A percentile compares a stretch with the other conserved stretches of the same genome.
Evolutionary conservation across 2,797 vertebrate species (phyloP).

Genomic region (Uromys caudimaculatus): DNA sequence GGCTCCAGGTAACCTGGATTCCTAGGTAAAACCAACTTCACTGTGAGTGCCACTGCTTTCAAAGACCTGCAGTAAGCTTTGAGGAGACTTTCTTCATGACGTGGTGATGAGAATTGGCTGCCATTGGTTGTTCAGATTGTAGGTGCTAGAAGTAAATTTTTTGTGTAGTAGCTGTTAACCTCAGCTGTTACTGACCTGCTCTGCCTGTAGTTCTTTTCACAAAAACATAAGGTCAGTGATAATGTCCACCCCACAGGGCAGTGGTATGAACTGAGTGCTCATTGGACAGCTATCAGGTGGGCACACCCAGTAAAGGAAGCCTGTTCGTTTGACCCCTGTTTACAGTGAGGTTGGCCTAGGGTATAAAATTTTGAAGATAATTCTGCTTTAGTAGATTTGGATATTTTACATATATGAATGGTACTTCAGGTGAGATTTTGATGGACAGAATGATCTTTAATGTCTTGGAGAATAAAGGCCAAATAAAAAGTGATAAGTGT

Average conservation of each 20-base stretch:
- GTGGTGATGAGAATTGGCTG: not conserved
- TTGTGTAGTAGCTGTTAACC: not conserved
- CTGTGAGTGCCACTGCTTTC: not conserved
- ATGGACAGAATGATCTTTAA: conserved; percentile 1
- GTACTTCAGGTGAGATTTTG: conserved; percentile 33
- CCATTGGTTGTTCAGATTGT: not conserved
- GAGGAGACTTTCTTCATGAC: not conserved
- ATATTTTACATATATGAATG: not conserved
- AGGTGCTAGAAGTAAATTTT: not conserved
- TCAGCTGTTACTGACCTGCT: not conserved
- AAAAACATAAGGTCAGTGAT: not conserved
- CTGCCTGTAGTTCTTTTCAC: not conserved
- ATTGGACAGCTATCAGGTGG: not conserved
- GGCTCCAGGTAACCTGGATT: conserved; percentile 92
- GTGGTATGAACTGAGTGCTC: not conserved
- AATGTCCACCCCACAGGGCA: not conserved
- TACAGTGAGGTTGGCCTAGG: not conserved
- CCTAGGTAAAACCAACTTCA: conserved; percentile 22
- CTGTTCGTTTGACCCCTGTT: not conserved
- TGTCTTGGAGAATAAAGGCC: not conserved
- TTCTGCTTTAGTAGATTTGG: not conserved
- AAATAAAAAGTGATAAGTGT: not conserved
- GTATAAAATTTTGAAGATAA: not conserved
- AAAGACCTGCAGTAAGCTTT: not conserved
- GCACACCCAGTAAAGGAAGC: not conserved